These are phyloP conservation scores for Sylvilagus bachmani DNA, from an alignment of 2,113 vertebrate species.

Conservation along the genomic window DNA sequence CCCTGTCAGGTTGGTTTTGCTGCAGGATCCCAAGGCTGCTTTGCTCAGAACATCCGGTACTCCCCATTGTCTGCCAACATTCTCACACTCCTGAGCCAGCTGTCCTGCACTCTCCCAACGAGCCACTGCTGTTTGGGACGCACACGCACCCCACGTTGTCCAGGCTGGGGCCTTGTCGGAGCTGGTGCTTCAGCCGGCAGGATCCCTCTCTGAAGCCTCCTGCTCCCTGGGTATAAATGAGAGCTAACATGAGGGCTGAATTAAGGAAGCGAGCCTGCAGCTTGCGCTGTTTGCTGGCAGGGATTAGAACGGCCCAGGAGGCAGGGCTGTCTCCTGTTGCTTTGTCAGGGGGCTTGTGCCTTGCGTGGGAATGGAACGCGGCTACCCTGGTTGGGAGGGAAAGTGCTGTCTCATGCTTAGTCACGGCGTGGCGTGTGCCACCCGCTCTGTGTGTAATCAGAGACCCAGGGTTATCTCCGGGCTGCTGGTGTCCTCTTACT, in stretches of 20 bases:
- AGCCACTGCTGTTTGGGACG: not conserved
- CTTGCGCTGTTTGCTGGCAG: constrained; percentile 8
- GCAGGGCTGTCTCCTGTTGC: not conserved
- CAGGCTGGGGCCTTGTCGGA: not conserved
- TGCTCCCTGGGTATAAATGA: constrained; percentile 9
- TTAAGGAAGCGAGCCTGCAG: constrained; percentile 29
- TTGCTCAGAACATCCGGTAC: not conserved
- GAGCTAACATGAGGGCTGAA: constrained; percentile 50
- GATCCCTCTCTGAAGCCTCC: not conserved
- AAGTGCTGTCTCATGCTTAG: constrained; percentile 65
- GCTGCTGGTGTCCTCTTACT: constrained; percentile 72
- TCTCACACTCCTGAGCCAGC: constrained; percentile 45
- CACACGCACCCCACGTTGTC: not conserved
- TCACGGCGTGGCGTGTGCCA: not conserved
- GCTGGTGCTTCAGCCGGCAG: no score
- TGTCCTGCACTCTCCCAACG: not conserved
- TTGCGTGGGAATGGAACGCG: not conserved
- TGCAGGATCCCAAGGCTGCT: not conserved
- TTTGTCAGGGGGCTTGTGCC: fast-evolving
- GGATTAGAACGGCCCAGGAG: not conserved
- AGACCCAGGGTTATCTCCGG: constrained; percentile 64
- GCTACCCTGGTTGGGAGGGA: not conserved
- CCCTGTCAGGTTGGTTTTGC: not conserved
- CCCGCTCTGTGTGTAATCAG: constrained; percentile 50
- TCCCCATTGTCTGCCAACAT: not conserved